A percentile compares a stretch with the other conserved stretches of the same genome.
Evolutionary conservation across 1,140 invertebrate species (phyloP).

Genomic region (Hestina assimilis): DNA sequence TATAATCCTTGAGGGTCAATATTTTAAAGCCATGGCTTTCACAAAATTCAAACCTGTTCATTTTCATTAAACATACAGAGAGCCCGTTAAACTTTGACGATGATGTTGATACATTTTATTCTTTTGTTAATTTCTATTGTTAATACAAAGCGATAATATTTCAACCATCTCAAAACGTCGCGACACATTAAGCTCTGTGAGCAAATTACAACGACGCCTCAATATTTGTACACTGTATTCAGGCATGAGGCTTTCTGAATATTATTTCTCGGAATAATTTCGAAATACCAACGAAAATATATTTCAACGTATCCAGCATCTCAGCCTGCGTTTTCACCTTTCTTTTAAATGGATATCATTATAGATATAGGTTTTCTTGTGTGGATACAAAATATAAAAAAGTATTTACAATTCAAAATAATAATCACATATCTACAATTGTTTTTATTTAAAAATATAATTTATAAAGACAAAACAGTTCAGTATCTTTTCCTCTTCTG

Average conservation of each 20-base stretch:
- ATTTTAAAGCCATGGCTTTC: too few relatives aligned
- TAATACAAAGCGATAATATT: slow-evolving; percentile 7
- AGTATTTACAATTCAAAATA: too few relatives aligned
- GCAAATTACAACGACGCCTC: slow-evolving; percentile 11
- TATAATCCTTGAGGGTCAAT: too few relatives aligned
- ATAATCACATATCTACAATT: too few relatives aligned
- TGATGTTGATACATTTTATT: slow-evolving; percentile 1
- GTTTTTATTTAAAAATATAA: too few relatives aligned
- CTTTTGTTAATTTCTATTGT: slow-evolving; percentile 7
- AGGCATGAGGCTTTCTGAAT: background rate
- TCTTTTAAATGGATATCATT: too few relatives aligned
- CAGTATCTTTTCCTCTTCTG: too few relatives aligned
- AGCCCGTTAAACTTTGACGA: background rate
- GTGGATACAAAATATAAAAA: too few relatives aligned
- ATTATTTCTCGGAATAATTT: background rate
- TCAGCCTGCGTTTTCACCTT: too few relatives aligned
- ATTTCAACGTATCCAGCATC: too few relatives aligned
- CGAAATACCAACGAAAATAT: background rate
- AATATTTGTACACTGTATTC: slow-evolving; percentile 5
- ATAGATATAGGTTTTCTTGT: too few relatives aligned
- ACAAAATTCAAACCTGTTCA: background rate
- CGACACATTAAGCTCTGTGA: slow-evolving; percentile 7
- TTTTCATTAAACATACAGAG: background rate
- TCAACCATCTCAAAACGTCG: slow-evolving; percentile 6
- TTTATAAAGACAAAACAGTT: too few relatives aligned